Evolutionary conservation across 2,888 invertebrate genomes (phyloP), one percentile per base, ranked within the genome.

Genomic region (Brachypalpus laphriformis): DNA sequence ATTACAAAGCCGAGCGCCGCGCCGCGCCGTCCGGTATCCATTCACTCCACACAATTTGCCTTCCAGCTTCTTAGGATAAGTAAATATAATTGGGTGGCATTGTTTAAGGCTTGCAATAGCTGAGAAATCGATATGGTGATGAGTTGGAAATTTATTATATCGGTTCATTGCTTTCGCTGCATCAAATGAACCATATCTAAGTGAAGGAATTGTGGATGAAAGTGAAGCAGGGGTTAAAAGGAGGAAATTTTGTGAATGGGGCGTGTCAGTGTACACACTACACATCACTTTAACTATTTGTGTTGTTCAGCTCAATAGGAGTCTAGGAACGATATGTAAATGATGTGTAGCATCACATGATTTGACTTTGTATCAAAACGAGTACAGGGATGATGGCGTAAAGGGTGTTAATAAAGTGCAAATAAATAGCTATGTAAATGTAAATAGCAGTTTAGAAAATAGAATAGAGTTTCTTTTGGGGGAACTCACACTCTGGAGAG

Each of bases 141-240:
- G 71, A 82, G 72, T 61, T 77, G 59, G 61, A 78, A 78, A 78
- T 78, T 68, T 72, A 68, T 61, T 66, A 54, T 66, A 66, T 49
- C 56, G 72, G 54, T 68, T 77, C 77, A 63, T 42, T 77, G 68
- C 47, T 51, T 77, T 68, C 61, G 68, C 59, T 82, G 77, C 65
- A 72, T 56, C 77, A 82, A 82, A 82, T 78, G 78, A 82, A 78
- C 51, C 63, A 61, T 74, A 54, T 16, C 66, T 77, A 77, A 65
- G 61, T 47, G 31, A 56, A 49, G 47, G 66, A 66, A 66, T 72
- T 82, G 72, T 71, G 76, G 59, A 57, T 70, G 56, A 22, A 40
- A 49, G 7, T 68, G 25, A 45, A 72, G 65, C 31, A 31, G 0
- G 8, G 5, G 57, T 25, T 25, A n/a, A 28, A 25, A n/a, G 54